phyloP scores from a whole-genome alignment of 2,797 vertebrate genomes.

The Sebastes dallii region DNA sequence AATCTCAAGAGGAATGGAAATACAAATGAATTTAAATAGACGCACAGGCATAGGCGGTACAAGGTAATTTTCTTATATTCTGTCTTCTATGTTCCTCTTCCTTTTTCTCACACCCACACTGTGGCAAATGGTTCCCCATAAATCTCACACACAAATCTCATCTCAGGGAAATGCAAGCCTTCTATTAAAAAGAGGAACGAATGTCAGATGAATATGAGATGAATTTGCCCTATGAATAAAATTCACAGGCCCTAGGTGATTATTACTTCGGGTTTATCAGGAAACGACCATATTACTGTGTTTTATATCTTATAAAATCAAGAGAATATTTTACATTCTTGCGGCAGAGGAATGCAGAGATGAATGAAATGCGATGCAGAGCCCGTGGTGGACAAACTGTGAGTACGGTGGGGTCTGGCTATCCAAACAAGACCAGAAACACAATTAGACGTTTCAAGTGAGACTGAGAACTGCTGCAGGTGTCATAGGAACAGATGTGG shows the following conservation, averaged over 20 bases:
- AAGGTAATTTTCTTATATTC: slow-evolving; percentile 38
- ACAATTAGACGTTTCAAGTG: not conserved
- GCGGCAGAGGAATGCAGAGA: slow-evolving; percentile 16
- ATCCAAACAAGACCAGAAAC: slow-evolving; percentile 16
- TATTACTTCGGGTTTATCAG: slow-evolving; percentile 65
- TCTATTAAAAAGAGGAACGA: slow-evolving; percentile 63
- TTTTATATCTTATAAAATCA: slow-evolving; percentile 54
- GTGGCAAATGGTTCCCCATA: slow-evolving; percentile 53
- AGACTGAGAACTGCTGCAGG: slow-evolving; percentile 18
- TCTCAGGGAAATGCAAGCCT: slow-evolving; percentile 62
- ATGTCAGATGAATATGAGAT: slow-evolving; percentile 65
- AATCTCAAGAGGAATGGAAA: slow-evolving; percentile 22
- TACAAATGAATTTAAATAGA: slow-evolving; percentile 40
- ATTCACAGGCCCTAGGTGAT: slow-evolving; percentile 60
- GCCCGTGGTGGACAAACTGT: not conserved
- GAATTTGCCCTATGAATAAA: slow-evolving; percentile 69
- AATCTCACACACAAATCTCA: slow-evolving; percentile 63
- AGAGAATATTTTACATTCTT: slow-evolving; percentile 35
- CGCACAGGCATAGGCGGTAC: not conserved
- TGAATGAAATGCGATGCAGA: not conserved
- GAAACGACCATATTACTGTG: slow-evolving; percentile 53
- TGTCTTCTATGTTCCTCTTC: slow-evolving; percentile 30
- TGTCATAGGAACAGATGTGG: slow-evolving; percentile 24
- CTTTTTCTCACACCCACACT: slow-evolving; percentile 34
- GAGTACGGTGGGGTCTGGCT: not conserved